These are phyloP conservation scores for Scaptomyza reducta DNA, from an alignment of 2,888 invertebrate species.

Conservation along the genomic window DNA sequence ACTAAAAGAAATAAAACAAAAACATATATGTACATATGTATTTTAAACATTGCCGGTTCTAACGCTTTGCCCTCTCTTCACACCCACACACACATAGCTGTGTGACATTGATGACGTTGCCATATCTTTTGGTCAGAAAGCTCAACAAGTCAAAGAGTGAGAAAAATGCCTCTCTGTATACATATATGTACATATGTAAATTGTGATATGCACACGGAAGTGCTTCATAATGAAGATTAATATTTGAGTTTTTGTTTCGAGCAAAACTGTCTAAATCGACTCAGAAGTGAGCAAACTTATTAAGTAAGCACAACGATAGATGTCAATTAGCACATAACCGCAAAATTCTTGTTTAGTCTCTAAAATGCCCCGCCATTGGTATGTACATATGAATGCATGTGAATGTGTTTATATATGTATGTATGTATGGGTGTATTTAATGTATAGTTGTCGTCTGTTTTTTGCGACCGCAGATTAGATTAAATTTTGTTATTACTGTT, in stretches of 20 bases:
- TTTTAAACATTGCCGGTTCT: slow-evolving; percentile 74
- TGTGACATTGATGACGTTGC: slow-evolving; percentile 51
- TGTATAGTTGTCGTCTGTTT: slow-evolving; percentile 43
- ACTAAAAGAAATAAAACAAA: slow-evolving; percentile 39
- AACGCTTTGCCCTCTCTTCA: slow-evolving; percentile 40
- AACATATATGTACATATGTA: slow-evolving; percentile 23
- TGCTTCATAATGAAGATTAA: slow-evolving; percentile 46
- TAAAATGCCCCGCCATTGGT: slow-evolving; percentile 6
- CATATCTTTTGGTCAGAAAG: slow-evolving; percentile 39
- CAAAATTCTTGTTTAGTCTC: slow-evolving; percentile 39
- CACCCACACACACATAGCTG: slow-evolving; percentile 38
- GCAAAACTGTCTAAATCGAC: slow-evolving; percentile 36
- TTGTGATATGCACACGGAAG: slow-evolving; percentile 52
- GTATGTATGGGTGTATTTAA: slow-evolving; percentile 2
- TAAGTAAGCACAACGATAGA: slow-evolving; percentile 40
- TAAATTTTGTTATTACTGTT: slow-evolving; percentile 73
- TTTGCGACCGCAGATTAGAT: slow-evolving; percentile 73
- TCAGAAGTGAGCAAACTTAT: slow-evolving; percentile 42
- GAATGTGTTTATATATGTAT: slow-evolving; percentile 2
- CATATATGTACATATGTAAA: not conserved
- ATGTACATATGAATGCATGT: slow-evolving; percentile 2
- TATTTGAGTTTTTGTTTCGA: slow-evolving; percentile 50
- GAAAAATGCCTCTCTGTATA: slow-evolving; percentile 7
- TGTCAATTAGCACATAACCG: slow-evolving; percentile 72
- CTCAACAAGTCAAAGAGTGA: slow-evolving; percentile 56